Percentiles rank a stretch among this genome's conserved stretches.
phyloP scores from a whole-genome alignment of 2,888 invertebrate genomes.

The Tinea trinotella region DNA sequence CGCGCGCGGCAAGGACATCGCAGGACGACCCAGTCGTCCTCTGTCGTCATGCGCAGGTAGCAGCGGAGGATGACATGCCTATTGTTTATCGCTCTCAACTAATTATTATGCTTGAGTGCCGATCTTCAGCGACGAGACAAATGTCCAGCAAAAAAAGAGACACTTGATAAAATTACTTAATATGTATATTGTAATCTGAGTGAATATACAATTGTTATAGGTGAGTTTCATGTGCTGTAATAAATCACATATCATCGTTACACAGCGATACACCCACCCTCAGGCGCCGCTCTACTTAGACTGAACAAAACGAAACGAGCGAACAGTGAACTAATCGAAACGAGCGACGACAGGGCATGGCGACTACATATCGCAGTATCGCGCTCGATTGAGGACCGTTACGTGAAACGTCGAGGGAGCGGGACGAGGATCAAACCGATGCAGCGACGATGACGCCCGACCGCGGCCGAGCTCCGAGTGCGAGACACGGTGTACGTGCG shows the following conservation, averaged over 20 bases:
- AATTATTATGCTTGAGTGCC: slow-evolving; percentile 67
- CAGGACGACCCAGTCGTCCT: slow-evolving; percentile 61
- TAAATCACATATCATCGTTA: slow-evolving; percentile 19
- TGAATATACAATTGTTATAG: background rate
- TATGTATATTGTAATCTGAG: background rate
- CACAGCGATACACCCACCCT: slow-evolving; percentile 24
- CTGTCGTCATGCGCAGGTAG: slow-evolving; percentile 57
- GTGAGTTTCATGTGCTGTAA: slow-evolving; percentile 4
- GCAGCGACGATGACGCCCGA: slow-evolving; percentile 63
- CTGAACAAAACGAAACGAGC: slow-evolving; percentile 36
- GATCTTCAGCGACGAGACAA: slow-evolving; percentile 21
- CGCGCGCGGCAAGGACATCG: slow-evolving; percentile 51
- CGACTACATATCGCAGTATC: slow-evolving; percentile 49
- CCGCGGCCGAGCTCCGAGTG: slow-evolving; percentile 47
- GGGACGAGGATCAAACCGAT: slow-evolving; percentile 57
- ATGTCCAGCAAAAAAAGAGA: background rate
- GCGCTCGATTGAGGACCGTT: slow-evolving; percentile 73
- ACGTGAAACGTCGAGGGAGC: slow-evolving; percentile 62
- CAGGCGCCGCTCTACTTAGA: slow-evolving; percentile 34
- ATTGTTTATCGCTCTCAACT: slow-evolving; percentile 68
- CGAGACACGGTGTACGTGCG: slow-evolving; percentile 38
- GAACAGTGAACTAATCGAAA: slow-evolving; percentile 29
- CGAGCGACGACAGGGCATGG: slow-evolving; percentile 44
- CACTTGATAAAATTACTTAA: background rate
- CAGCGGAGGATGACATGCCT: slow-evolving; percentile 63